A percentile compares a stretch with the other conserved stretches of the same genome.
Evolutionary conservation across 2,113 vertebrate species (phyloP).

Genomic region (Rhodinocichla rosea): DNA sequence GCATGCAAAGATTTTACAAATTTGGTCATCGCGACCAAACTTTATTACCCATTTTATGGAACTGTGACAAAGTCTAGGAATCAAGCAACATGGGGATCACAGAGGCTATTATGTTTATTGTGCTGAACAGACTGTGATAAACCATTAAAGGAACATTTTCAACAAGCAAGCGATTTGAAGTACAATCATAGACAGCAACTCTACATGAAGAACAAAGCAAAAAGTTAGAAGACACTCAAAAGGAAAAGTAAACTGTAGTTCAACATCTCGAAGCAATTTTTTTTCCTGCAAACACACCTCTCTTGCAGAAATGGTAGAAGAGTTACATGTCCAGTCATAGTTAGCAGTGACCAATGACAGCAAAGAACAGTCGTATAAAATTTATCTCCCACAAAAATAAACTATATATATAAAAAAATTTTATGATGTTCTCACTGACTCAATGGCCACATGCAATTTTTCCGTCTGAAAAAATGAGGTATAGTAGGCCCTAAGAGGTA

Average conservation of each 20-base stretch:
- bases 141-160: constrained; percentile 85
- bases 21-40: constrained; percentile 65
- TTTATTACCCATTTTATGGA: constrained; percentile 72
- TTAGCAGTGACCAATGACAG: constrained; percentile 81
- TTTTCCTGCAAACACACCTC: constrained; percentile 79
- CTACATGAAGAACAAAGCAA: constrained; percentile 82
- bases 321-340: constrained; percentile 87
- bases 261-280: constrained; percentile 65
- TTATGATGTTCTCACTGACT: constrained; percentile 88
- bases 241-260: constrained; percentile 74
- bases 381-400: constrained; percentile 95
- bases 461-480: constrained; percentile 93
- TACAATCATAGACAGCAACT: constrained; percentile 88
- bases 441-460: constrained; percentile 85
- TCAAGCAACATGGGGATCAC: constrained; percentile 78
- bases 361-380: constrained; percentile 92
- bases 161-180: constrained; percentile 86
- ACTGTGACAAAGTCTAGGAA: constrained; percentile 69
- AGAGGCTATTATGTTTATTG: constrained; percentile 94
- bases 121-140: constrained; percentile 92
- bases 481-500: constrained; percentile 95
- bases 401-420: constrained; percentile 91
- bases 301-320: constrained; percentile 83
- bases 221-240: constrained; percentile 81
- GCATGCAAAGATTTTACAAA: constrained; percentile 35